Base-by-base conservation (phyloP, 2,797 vertebrate genomes). In the Hyperoplus immaculatus region DNA sequence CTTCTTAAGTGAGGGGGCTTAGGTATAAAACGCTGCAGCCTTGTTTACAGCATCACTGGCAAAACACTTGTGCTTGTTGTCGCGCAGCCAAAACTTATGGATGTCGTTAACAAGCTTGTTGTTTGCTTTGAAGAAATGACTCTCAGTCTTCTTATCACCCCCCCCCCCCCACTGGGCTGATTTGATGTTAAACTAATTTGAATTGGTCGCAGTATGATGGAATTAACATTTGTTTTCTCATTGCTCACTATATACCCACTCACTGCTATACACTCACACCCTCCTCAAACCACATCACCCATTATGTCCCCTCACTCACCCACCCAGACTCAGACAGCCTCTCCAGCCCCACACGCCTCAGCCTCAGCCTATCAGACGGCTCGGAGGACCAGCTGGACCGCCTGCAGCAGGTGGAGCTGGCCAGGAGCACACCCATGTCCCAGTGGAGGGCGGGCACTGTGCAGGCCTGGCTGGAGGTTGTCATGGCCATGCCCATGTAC, bases 401-500 rank as follows among this genome's bases (percentile, higher is more conserved):
- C 59, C 95, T 95, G 62, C 96, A 96, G 91, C 95, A 96, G 83
- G 96, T 96, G 93, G 97, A 96, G 92, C 92, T 97, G 62, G 96
- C 96, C 58, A 91, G 96, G 80, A 90, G 77, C 12, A 96, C 93
- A 0, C 95, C 95, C 81, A 97, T 97, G 97, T 96, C 96, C 46
- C 95, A 92, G 78, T 97, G 97, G 97, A 95, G 96, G 92, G 96
- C 97, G 0, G 96, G 96, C 64, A 94, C 96, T 0, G 96, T 97
- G 75, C 96, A 97, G 93, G 96, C 97, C 78, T 97, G 97, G 97
- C 95, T 97, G 61, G 97, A 97, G 92, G 96, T 97, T 72, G 95
- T 97, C 92, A 97, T 97, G 97, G 96, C 97, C 38, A 97, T 97
- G 96, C 97, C 96, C 47, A 97, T 97, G 96, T 97, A 97, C 69